A percentile compares a stretch with the other conserved stretches of the same genome.
Conservation (phyloP, 2,888 invertebrate genomes). For the Microplitis manilae region DNA sequence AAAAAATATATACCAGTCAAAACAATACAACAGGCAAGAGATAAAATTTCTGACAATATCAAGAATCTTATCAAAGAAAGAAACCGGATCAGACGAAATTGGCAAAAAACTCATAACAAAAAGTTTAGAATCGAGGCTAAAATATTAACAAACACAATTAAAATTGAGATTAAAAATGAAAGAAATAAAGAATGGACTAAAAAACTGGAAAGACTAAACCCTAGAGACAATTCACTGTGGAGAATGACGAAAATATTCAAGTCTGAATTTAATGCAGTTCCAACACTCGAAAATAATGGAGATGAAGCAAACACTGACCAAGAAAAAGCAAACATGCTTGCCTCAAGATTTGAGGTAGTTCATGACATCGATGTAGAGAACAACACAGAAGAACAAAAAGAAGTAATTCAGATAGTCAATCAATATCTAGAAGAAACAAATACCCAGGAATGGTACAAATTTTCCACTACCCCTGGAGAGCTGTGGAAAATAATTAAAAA, state of each 20-base stretch:
- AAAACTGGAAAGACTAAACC: conserved; percentile 20
- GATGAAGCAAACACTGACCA: conserved; percentile 38
- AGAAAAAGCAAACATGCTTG: conserved; percentile 47
- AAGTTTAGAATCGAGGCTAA: background rate
- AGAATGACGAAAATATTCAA: conserved; percentile 47
- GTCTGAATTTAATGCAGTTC: conserved; percentile 39
- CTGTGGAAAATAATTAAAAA: conserved; percentile 34
- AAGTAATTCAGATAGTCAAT: conserved; percentile 40
- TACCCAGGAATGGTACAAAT: conserved; percentile 47
- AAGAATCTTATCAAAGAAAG: conserved; percentile 36
- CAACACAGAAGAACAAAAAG: conserved; percentile 42
- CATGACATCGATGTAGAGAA: conserved; percentile 45
- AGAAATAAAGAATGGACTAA: conserved; percentile 32
- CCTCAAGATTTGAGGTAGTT: conserved; percentile 42
- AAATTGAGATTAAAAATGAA: conserved; percentile 15
- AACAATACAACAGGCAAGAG: conserved; percentile 13
- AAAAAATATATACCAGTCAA: background rate
- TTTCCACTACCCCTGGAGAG: conserved; percentile 50
- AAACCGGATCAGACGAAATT: conserved; percentile 22
- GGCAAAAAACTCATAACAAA: conserved; percentile 18
- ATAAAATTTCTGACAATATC: conserved; percentile 30
- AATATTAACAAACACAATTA: conserved; percentile 25
- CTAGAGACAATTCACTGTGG: conserved; percentile 26
- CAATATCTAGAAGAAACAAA: conserved; percentile 20
- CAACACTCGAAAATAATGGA: conserved; percentile 33